Base-by-base conservation (phyloP, 2,113 vertebrate genomes). In the Percina caprodes region DNA sequence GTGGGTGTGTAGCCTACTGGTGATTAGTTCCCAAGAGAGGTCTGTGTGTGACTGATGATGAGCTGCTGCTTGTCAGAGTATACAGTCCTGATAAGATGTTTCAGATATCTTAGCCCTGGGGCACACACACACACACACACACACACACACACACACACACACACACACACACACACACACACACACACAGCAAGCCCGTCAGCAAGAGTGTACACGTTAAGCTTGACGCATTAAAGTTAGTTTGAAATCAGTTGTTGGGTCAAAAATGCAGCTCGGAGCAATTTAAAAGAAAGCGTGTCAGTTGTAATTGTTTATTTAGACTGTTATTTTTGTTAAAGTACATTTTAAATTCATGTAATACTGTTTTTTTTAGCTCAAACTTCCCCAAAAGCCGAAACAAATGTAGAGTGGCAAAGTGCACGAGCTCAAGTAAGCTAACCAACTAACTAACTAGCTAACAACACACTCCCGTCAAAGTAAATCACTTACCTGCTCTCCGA, bases 41-140 rank as follows among this genome's bases (percentile, higher is more conserved):
- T 63, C 16, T 63, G 75, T 58, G 8, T 56, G 13, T n/a, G 11
- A 15, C 49, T 16, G 92, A 91, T 88, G 77, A 65, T 90, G 77
- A 65, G 91, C 89, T 77, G 71, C 48, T 3, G 80, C 92, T 85
- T 88, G 92, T 90, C 84, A 82, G 85, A 90, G 91, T 92, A 93
- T 91, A 90, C 58, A 68, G 69, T 11, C 21, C 19, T 30, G 79
- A 76, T 56, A 74, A 82, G 4, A 74, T 54, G 71, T 66, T 80
- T 80, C 72, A 84, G 77, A 88, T 84, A 79, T 70, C 82, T 76
- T 5, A 39, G 8, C 71, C 76, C 54, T 30, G 19, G 18, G 66
- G 80, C 78, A 13, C 23, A 49, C 6, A 18, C 19, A 23, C 51
- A 15, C 51, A 16, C 52, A 46, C 52, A 21, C 55, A 76, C 61